Evolutionary conservation across 1,140 invertebrate genomes (phyloP).

Genomic region (Odontomachus brunneus): DNA sequence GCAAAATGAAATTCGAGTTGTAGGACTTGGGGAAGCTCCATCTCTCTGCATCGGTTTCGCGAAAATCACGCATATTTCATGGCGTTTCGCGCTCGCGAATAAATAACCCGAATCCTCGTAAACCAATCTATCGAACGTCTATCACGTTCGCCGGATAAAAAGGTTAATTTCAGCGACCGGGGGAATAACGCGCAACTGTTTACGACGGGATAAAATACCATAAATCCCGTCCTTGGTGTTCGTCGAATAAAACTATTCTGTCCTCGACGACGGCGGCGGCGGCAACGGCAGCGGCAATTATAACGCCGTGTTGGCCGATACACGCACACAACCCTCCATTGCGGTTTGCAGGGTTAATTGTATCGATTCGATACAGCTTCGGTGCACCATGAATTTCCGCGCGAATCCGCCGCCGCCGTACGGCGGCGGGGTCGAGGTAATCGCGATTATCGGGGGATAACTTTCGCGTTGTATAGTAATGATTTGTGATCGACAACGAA

Average conservation of each 20-base stretch:
- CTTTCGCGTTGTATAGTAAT: constrained; percentile 63
- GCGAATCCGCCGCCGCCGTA: constrained; percentile 3
- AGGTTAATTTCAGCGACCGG: constrained; percentile 38
- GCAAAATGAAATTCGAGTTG: no score
- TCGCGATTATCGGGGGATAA: constrained; percentile 66
- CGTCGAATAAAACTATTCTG: constrained; percentile 46
- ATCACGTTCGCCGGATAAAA: constrained; percentile 42
- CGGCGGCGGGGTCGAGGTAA: constrained; percentile 48
- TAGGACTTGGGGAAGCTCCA: no score
- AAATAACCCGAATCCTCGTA: constrained; percentile 4
- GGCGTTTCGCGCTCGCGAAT: constrained; percentile 15
- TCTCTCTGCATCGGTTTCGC: no score
- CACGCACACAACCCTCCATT: constrained; percentile 61
- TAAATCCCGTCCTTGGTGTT: not conserved
- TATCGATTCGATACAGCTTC: constrained; percentile 69
- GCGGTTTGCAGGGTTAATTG: constrained; percentile 68
- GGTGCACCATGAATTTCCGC: constrained; percentile 66
- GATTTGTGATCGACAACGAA: constrained; percentile 60
- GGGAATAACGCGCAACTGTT: constrained; percentile 40
- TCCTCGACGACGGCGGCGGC: not conserved
- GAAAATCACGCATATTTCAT: constrained; percentile 22
- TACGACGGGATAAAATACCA: constrained; percentile 31
- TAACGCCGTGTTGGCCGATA: constrained; percentile 52
- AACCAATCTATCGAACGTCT: constrained; percentile 41
- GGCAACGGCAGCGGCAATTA: constrained; percentile 46